Conservation (phyloP, 2,113 vertebrate genomes). For the Urocitellus parryii region DNA sequence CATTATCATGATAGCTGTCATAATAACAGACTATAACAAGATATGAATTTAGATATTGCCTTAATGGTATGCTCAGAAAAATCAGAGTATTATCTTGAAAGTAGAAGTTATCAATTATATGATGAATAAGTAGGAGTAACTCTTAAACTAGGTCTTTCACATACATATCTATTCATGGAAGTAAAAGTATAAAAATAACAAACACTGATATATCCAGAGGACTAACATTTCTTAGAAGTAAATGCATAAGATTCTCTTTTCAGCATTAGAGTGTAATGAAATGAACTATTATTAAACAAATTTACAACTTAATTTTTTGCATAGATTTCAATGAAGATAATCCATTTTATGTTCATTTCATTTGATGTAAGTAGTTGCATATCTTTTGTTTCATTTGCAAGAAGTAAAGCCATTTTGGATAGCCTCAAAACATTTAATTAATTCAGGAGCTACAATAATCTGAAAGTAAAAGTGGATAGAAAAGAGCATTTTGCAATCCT, state of each 20-base stretch:
- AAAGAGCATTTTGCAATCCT: constrained; percentile 65
- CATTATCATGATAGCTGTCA: constrained; percentile 53
- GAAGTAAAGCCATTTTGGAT: constrained; percentile 70
- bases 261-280: constrained; percentile 41
- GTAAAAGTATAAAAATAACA: constrained; percentile 40
- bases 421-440: constrained; percentile 57
- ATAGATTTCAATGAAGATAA: constrained; percentile 59
- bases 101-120: neutral
- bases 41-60: constrained; percentile 52
- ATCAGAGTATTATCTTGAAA: constrained; percentile 44
- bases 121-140: neutral
- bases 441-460: constrained; percentile 74
- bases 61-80: constrained; percentile 34
- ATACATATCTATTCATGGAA: neutral
- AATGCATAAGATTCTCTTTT: constrained; percentile 23
- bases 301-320: constrained; percentile 52
- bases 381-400: constrained; percentile 65
- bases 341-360: constrained; percentile 53
- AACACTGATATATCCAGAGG: neutral
- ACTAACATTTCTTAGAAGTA: neutral
- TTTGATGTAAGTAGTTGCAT: constrained; percentile 33
- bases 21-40: constrained; percentile 54
- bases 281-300: constrained; percentile 41
- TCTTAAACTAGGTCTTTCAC: neutral
- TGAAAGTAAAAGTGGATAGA: constrained; percentile 59